Percentiles rank a stretch among this genome's conserved stretches.
Conservation (phyloP, 1,140 invertebrate genomes). For the Tribolium castaneum region DNA sequence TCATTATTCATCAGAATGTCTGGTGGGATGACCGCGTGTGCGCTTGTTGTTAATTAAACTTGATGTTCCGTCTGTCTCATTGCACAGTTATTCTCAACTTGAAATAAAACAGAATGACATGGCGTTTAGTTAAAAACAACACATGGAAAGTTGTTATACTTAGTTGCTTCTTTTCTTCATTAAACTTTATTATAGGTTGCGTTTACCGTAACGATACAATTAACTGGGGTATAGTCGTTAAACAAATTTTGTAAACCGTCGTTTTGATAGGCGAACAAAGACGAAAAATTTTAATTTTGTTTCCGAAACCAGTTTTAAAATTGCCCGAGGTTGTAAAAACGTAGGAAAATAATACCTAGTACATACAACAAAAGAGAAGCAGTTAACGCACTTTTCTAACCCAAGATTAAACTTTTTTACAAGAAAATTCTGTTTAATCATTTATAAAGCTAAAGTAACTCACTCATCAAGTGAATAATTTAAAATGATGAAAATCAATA, state of each 20-base stretch:
- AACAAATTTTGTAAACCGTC: neutral
- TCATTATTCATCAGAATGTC: constrained; percentile 25
- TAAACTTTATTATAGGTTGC: neutral
- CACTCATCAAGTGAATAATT: neutral
- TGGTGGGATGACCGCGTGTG: constrained; percentile 14
- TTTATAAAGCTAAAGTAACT: no score
- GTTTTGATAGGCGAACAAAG: neutral
- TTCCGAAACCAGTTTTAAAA: neutral
- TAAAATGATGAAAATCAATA: neutral
- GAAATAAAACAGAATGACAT: constrained; percentile 15
- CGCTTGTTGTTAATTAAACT: constrained; percentile 34
- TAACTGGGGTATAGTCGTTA: neutral
- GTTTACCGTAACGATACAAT: neutral
- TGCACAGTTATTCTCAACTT: constrained; percentile 17
- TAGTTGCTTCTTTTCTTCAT: neutral
- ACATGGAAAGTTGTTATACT: neutral
- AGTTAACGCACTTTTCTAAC: no score
- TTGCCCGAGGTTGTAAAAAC: neutral
- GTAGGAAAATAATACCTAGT: neutral
- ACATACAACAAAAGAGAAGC: no score
- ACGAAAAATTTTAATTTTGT: neutral
- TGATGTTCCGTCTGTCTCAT: constrained; percentile 27
- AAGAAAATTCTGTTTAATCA: no score
- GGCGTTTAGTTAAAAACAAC: constrained; percentile 21
- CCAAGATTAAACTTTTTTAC: no score